phyloP scores from a whole-genome alignment of 2,797 vertebrate species.

The Gallinago nigripennis region DNA sequence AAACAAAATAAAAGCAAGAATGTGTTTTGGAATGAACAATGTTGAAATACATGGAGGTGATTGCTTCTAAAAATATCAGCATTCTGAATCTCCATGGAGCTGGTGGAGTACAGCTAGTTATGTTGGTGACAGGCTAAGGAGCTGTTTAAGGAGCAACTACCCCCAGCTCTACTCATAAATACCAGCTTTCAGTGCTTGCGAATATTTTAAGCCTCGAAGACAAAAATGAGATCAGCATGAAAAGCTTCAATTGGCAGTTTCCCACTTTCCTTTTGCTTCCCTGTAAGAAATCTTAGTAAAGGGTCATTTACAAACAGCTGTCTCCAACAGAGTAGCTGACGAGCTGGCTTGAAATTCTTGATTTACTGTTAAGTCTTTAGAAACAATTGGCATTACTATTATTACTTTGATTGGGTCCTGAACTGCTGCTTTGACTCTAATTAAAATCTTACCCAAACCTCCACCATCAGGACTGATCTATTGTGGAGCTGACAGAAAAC shows the following conservation, averaged over 20 bases:
- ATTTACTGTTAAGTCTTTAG: neutral
- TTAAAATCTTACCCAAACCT: neutral
- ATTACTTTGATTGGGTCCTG: neutral
- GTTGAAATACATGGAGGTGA: neutral
- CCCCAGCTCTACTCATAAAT: neutral
- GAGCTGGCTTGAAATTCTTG: neutral
- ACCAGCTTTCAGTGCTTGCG: neutral
- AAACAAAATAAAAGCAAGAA: constrained; percentile 8
- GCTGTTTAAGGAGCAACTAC: neutral
- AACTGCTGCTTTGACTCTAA: neutral
- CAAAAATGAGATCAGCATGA: constrained; percentile 29
- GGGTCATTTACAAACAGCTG: neutral
- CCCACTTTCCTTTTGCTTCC: neutral
- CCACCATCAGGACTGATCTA: neutral
- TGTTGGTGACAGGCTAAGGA: neutral
- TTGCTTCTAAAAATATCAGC: constrained; percentile 2
- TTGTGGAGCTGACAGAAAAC: neutral
- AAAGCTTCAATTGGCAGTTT: neutral
- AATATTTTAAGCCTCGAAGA: constrained; percentile 39
- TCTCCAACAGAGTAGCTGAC: neutral
- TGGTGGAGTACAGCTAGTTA: neutral
- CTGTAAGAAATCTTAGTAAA: neutral
- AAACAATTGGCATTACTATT: neutral
- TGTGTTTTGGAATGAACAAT: neutral
- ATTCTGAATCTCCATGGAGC: neutral